Conservation (phyloP, 2,888 invertebrate species). For the Dryobotodes eremita region DNA sequence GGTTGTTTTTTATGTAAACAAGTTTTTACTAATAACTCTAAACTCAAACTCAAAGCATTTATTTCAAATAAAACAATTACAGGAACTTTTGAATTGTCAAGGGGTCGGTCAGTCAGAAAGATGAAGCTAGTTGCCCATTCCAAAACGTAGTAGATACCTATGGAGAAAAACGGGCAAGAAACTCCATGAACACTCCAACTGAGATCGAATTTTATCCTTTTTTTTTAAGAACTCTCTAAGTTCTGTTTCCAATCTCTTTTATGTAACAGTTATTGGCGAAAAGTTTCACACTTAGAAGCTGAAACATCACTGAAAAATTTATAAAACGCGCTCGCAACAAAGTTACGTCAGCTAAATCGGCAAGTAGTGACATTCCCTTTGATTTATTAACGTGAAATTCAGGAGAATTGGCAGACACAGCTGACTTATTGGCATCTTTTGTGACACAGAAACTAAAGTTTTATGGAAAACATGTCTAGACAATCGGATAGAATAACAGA, state of each 20-base stretch:
- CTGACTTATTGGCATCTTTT: constrained; percentile 12
- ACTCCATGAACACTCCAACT: not conserved
- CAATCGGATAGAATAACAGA: not conserved
- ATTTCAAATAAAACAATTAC: too few species aligned
- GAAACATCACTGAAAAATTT: not conserved
- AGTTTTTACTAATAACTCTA: too few species aligned
- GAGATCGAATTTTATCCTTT: not conserved
- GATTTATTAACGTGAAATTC: constrained; percentile 37
- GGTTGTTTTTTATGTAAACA: too few species aligned
- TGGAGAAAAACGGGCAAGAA: too few species aligned
- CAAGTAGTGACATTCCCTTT: constrained; percentile 17
- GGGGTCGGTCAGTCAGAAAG: too few species aligned
- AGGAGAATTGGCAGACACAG: not conserved
- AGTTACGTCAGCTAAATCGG: not conserved
- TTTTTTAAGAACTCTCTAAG: not conserved
- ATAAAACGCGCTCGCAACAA: constrained; percentile 3
- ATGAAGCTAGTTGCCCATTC: too few species aligned
- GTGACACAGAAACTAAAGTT: constrained; percentile 2
- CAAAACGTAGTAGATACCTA: too few species aligned
- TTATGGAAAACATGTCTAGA: constrained; percentile 31
- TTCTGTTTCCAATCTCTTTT: constrained; percentile 15
- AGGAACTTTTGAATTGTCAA: too few species aligned
- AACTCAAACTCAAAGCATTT: too few species aligned
- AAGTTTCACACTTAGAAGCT: constrained; percentile 13
- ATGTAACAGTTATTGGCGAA: constrained; percentile 21